Evolutionary conservation across 2,113 vertebrate genomes (phyloP), one percentile per base, ranked within the genome.

Genomic region (Acinonyx jubatus): DNA sequence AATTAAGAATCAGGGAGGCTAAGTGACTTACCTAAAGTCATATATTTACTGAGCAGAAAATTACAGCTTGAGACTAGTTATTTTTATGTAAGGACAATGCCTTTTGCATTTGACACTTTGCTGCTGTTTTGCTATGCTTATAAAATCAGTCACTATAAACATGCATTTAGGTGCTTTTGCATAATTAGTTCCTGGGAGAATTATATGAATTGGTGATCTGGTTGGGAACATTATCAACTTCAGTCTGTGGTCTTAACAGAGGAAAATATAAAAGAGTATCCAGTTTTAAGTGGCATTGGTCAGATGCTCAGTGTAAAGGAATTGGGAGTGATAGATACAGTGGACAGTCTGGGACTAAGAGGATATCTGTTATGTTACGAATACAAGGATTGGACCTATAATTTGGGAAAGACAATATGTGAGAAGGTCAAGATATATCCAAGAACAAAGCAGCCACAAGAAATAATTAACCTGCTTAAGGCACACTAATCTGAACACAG

Each of bases 171-270:
- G 5, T 81, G 7, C 11, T 52, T 65, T 83, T 31, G 18, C 48
- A 41, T 89, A 94, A 57, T 69, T 65, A 82, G n/a, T 90, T 73
- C 14, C 41, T 90, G 76, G 36, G 41, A 73, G 21, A 91, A 57
- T 61, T 61, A 74, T 76, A n/a, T 96, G 79, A 97, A 69, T 81
- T 71, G 41, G 21, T 50, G 45, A 90, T 96, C 29, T 82, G 36
- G 8, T 86, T 80, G n/a, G 13, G 12, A 74, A 5, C 81, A 57
- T 91, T 63, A 74, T 96, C 89, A 86, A 93, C n/a, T 73, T 73
- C 41, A 95, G 14, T 73, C 25, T 86, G 14, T 90, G 45, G 18
- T 83, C 7, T 38, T 61, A 93, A 78, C 27, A 90, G 79, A 92
- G 36, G 38, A 79, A 83, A 8, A 15, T n/a, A 27, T 68, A 78